Evolutionary conservation across 64 coral and sea anemone species (phyloP).

Genomic region (Exaiptasia diaphana): DNA sequence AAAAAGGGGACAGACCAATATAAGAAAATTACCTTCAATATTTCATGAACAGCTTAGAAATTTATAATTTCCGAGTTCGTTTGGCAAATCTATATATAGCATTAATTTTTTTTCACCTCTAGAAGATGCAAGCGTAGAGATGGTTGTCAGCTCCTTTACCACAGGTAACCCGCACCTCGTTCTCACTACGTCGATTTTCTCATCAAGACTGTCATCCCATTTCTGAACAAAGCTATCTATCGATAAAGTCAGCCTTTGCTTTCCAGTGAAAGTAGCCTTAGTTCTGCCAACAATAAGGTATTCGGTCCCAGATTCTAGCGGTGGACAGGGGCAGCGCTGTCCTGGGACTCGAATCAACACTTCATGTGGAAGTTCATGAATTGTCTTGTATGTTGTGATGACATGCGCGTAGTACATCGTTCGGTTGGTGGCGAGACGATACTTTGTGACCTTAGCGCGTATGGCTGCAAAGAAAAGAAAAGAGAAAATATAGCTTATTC

Average conservation of each 20-base stretch:
- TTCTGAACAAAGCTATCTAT: neutral
- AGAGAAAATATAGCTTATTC: no score
- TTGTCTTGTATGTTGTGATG: neutral
- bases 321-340: neutral
- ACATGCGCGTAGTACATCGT: neutral
- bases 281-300: neutral
- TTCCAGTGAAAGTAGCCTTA: neutral
- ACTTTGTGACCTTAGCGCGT: neutral
- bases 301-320: neutral
- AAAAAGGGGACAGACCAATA: no score
- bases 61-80: no score
- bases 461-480: neutral
- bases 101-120: no score
- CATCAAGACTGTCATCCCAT: neutral
- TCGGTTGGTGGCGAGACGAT: neutral
- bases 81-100: no score
- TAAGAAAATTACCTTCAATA: no score
- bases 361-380: neutral
- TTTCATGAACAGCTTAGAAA: no score
- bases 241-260: neutral
- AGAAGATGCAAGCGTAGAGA: no score
- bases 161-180: neutral
- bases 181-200: neutral
- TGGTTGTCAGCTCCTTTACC: no score
- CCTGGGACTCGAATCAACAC: neutral